Conservation (phyloP, 2,797 vertebrate genomes). For the Peromyscus eremicus region DNA sequence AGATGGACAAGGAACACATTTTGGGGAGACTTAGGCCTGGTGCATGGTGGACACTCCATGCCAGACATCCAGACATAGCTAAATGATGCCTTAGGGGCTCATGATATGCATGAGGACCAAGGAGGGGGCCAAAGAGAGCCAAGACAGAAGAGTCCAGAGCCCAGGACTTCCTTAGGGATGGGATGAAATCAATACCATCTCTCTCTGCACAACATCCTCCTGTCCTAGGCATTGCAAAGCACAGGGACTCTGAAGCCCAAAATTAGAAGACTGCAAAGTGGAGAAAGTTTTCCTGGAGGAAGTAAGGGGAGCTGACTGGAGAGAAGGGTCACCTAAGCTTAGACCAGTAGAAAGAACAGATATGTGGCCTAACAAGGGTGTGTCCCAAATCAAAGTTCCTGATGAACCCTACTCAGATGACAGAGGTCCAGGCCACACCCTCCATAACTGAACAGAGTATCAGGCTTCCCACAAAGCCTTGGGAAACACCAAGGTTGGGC, state of each 20-base stretch:
- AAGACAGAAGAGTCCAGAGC: not conserved
- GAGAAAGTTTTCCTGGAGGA: not conserved
- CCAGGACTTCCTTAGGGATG: not conserved
- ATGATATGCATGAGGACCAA: not conserved
- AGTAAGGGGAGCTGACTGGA: not conserved
- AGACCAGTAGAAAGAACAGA: not conserved
- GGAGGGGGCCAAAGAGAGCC: not conserved
- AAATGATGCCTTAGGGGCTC: not conserved
- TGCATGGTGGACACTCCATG: not conserved
- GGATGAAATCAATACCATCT: not conserved
- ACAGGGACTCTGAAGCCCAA: not conserved
- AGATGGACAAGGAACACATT: not conserved
- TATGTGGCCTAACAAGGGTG: not conserved
- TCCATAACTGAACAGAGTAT: fast-evolving
- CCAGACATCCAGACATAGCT: not conserved
- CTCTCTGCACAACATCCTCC: not conserved
- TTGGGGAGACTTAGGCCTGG: not conserved
- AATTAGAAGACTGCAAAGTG: not conserved
- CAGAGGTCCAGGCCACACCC: not conserved
- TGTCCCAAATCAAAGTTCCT: not conserved
- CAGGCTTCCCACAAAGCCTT: not conserved
- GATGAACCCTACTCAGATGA: not conserved
- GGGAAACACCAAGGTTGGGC: not conserved
- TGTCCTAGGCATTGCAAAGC: not conserved
- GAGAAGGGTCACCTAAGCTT: not conserved